These are phyloP conservation scores for Lycaon pictus DNA, from an alignment of 2,113 vertebrate species.

Conservation along the genomic window DNA sequence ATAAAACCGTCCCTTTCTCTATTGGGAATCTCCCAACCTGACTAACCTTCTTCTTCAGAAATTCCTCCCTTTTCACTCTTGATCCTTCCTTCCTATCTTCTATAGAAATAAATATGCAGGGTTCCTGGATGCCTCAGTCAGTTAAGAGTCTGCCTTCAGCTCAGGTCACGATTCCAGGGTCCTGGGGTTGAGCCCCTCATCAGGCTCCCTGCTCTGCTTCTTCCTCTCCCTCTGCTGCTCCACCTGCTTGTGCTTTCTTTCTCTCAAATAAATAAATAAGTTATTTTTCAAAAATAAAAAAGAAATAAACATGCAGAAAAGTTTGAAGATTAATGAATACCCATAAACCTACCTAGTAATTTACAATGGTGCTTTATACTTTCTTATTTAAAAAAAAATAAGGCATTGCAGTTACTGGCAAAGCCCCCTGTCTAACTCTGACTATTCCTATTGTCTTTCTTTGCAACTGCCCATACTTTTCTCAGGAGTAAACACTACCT, in stretches of 20 bases:
- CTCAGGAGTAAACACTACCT: background rate
- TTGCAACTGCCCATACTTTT: background rate
- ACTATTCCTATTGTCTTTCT: background rate
- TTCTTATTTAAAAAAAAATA: background rate
- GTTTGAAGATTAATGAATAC: background rate
- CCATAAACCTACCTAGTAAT: background rate
- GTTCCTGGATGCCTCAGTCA: no score
- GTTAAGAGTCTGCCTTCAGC: no score
- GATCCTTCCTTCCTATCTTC: background rate
- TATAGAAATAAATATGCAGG: background rate
- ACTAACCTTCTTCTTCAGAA: background rate
- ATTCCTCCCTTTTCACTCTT: background rate
- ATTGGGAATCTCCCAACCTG: background rate
- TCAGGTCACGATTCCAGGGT: no score
- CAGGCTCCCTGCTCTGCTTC: no score
- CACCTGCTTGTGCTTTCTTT: no score
- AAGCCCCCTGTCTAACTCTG: background rate
- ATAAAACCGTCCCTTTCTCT: background rate
- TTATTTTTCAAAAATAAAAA: no score
- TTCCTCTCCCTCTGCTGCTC: no score
- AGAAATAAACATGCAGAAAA: background rate
- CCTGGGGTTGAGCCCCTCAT: no score
- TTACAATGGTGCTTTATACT: background rate
- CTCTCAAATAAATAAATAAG: no score
- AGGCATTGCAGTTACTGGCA: background rate